Evolutionary conservation across 2,888 invertebrate genomes (phyloP), one percentile per base, ranked within the genome.

Genomic region (Lepidocyrtinus sp.): DNA sequence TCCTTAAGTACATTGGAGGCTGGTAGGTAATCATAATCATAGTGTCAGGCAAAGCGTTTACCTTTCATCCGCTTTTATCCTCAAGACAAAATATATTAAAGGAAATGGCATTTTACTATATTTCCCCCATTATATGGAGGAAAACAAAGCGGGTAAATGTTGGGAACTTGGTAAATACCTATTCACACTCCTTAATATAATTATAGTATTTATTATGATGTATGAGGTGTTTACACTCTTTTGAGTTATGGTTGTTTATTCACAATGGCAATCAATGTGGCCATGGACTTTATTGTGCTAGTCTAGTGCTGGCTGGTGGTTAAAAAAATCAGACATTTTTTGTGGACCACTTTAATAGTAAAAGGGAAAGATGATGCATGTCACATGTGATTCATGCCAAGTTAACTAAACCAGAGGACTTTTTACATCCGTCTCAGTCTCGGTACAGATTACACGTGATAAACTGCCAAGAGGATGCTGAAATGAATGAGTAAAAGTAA

Each of bases 151-250:
- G 45, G 19, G 17, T 45, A 71, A 24, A 65, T 59, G 27, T 71
- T 77, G 76, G 64, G 76, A 76, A 77, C 61, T 78, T 72, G 64
- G 55, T 25, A 61, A 65, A 77, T 76, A 17, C 27, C 17, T 22
- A 71, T 77, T 77, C 76, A 77, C 76, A 77, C 76, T 78, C 67
- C 61, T 71, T 71, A 77, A 65, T 19, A 45, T 63, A 36, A 61
- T 71, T 71, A 71, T 17, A 22, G 70, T 55, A 7, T 71, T 59
- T 71, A 61, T 15, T 2, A 71, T 19, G 27, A 27, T 26, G 45
- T 55, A 71, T 27, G 70, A 71, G 36, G 70, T 71, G 70, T 71
- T 71, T 71, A 71, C 61, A 61, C 17, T 71, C 61, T 0, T 19
- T 26, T 19, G n/a, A n/a, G n/a, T n/a, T n/a, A n/a, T n/a, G n/a